These are phyloP conservation scores for Arctocebus calabarensis DNA, from an alignment of 2,797 vertebrate species.

Conservation along the genomic window DNA sequence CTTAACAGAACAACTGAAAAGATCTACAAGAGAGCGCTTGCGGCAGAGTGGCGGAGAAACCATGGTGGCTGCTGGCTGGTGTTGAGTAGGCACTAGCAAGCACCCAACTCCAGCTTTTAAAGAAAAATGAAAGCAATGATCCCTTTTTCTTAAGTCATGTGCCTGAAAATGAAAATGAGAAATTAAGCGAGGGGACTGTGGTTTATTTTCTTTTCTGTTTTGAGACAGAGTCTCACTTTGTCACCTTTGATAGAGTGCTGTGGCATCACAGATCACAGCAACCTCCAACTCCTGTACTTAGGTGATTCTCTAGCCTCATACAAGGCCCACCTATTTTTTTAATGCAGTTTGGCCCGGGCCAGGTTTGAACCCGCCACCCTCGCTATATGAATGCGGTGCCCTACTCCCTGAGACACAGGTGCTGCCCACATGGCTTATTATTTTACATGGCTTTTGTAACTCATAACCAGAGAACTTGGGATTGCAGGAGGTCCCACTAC, in stretches of 20 bases:
- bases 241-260: too few relatives aligned
- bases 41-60: not conserved
- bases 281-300: too few relatives aligned
- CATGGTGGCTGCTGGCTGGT: not conserved
- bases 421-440: not conserved
- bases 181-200: not conserved
- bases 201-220: not conserved
- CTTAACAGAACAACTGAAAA: not conserved
- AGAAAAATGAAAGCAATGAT: not conserved
- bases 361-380: too few relatives aligned
- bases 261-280: too few relatives aligned
- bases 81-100: not conserved
- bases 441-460: not conserved
- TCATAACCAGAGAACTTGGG: not conserved
- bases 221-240: too few relatives aligned
- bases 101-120: not conserved
- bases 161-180: conserved; percentile 48
- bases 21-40: not conserved
- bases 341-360: too few relatives aligned
- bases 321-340: too few relatives aligned
- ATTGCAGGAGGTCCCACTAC: not conserved
- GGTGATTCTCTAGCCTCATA: too few relatives aligned
- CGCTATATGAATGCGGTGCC: too few relatives aligned
- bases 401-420: too few relatives aligned
- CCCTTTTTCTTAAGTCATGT: not conserved